Evolutionary conservation across 1,140 invertebrate genomes (phyloP), one percentile per base, ranked within the genome.

Genomic region (Dendrolimus punctatus): DNA sequence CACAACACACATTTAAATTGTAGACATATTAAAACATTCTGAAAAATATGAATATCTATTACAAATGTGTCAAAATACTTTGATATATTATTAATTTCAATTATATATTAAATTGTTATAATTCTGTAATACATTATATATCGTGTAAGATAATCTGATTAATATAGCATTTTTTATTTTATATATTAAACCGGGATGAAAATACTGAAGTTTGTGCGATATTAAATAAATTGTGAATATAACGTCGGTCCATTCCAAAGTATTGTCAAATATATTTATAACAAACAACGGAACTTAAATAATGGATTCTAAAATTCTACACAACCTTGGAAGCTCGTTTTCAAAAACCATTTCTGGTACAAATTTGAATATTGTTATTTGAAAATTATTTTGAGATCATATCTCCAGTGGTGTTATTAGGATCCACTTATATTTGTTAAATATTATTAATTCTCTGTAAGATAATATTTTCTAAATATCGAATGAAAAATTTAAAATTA

Each of bases 241-340:
- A 60, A 63, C 64, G 62, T 75, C 72, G 77, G 77, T 80, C 79
- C 79, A 77, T 82, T 70, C 74, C 76, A 68, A 56, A 71, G 76
- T 84, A 80, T 82, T 84, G 80, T 84, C 80, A 84, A 84, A 68
- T 10, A n/a, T 67, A 64, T 73, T 64, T 53, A 65, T 50, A 49
- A 45, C 57, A 58, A 60, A 55, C 57, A 62, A 60, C 65, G 64
- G 68, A 72, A 68, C 68, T 57, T 61, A 54, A 64, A 64, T 57
- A 49, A 64, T 66, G 71, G 64, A 73, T 61, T 73, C 69, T 60
- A 69, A 58, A 61, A 60, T 69, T 63, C 73, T 71, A 80, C 77
- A 80, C 80, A 80, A 80, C 77, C 77, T 73, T 64, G 68, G 68
- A 83, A 80, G 80, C 79, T 82, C 78, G 60, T 65, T 53, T 42